Evolutionary conservation across 2,888 invertebrate species (phyloP), one percentile per base, ranked within the genome.

Genomic region (Epistrophella euchroma): DNA sequence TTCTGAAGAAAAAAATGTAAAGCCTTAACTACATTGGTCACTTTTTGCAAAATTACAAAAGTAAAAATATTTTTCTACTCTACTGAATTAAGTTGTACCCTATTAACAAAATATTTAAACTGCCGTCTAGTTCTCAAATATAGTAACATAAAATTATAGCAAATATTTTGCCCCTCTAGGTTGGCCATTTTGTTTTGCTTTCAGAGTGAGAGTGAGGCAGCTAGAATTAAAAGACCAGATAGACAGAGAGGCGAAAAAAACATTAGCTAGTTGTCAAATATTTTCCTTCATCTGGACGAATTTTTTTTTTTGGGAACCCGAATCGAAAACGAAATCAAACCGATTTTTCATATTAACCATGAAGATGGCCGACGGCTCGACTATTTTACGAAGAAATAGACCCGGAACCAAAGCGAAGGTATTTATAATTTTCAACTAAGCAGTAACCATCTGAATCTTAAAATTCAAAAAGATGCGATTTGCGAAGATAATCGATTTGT

Each of bases 351-450:
- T 86, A 37, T 82, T 86, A 91, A 91, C 90, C 93, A 95, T 95
- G 95, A 96, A 95, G 94, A 97, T 97, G 97, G 96, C 97, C 91
- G 97, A 97, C 93, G 95, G 95, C 90, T 94, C 96, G 90, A 95
- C 95, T 92, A 95, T 97, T 93, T 93, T 97, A 90, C 94, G 97
- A 93, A 95, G 97, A 93, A 98, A 98, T 94, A 95, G 97, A 90
- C 97, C 97, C 89, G 98, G 98, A 91, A 97, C 97, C 52, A 97
- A 97, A 94, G 96, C 97, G 89, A 96, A 96, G 94, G 98, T 97
- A 93, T 90, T 55, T 56, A 11, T 32, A 15, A 22, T 25, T 56
- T 73, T 32, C 56, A 32, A 13, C 7, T 4, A 9, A n/a, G 1
- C n/a, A 32, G 17, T 3, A 17, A 37, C 77, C 47, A 40, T 90